Base-by-base conservation (phyloP, 2,888 invertebrate genomes). In the Synanthedon tipuliformis region DNA sequence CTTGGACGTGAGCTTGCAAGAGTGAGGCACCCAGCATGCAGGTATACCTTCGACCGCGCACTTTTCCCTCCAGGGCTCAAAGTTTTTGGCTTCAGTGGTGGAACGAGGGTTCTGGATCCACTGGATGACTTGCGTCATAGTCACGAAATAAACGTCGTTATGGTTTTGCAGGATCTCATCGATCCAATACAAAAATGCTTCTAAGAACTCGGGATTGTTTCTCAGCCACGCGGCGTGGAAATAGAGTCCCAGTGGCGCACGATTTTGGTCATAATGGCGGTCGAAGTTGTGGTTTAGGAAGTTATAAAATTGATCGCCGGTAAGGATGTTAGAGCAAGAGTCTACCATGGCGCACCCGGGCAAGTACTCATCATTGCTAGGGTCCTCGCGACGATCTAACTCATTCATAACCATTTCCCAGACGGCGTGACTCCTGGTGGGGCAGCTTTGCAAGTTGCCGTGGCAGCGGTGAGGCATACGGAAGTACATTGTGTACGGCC, bases 401-500 rank as follows among this genome's bases (percentile, higher is more conserved):
- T 97, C 96, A 78, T 97, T 97, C 92, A 97, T 94, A 41, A 96
- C 96, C 95, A 97, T 96, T 81, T 97, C 96, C 96, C 96, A 97
- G 41, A 96, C 96, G 51, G 96, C 96, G 79, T 96, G 96, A 60
- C 95, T 95, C 73, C 96, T 92, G 2, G 95, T 96, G 11, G 96
- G 96, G 75, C 96, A 96, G 74, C 92, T 95, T 77, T 96, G 96
- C 55, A 95, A 85, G 81, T 96, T 96, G 58, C 96, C 96, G 75
- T 96, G 96, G 71, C 97, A 97, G 56, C 94, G 91, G 80, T 96
- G 97, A 0, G 97, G 96, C 95, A 97, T 96, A 68, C 95, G 92
- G 91, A 96, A 97, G 90, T 98, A 97, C 93, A 98, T 94, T 55
- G 98, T 98, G 89, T 98, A 98, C 3, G 98, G 98, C 98, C 98